Base-by-base conservation (phyloP, 1,140 invertebrate species). In the Gonatopus flavifemur region DNA sequence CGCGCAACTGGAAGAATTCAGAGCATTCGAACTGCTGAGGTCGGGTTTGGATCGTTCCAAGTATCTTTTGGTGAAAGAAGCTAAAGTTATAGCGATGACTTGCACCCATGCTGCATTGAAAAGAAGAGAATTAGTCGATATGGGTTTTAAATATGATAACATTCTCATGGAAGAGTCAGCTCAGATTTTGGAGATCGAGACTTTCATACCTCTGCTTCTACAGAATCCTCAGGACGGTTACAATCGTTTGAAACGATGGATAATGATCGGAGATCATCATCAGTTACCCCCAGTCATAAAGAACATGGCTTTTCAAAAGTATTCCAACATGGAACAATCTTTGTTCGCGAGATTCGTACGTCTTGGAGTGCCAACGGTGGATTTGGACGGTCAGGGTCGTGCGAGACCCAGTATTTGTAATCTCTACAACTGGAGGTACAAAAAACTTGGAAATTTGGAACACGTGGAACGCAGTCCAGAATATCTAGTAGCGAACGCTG, bases 191-290 rank as follows among this genome's bases (percentile, higher is more conserved):
- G 98, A 99, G 80, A 99, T 99, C 47, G 98, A 99, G 81, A 99
- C 98, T 0, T 99, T 99, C 69, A 99, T 99, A 67, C 98, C 98
- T 0, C 79, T 99, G 7, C 79, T 99, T 0, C 80, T 99, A 18
- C 97, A 99, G 77, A 98, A 98, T 79, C 96, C 97, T 0, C 86
- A 98, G 68, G 94, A 98, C 69, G 96, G 96, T 2, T 88, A 88
- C 33, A 98, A 96, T 76, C 84, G 97, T 1, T 75, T 99, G 22
- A 99, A 99, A 77, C 84, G 98, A 10, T 99, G 98, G 97, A 98
- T 99, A 42, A 99, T 99, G 98, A 99, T 99, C 68, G 98, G 97
- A 5, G 97, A 99, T 81, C 98, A 99, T 76, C 94, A 99, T 78
- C 98, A 99, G 75, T 80, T 99, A 54, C 98, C 98, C 0, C 98